Evolutionary conservation across 2,888 invertebrate species (phyloP), one percentile per base, ranked within the genome.

Genomic region (Spilarctia lutea): DNA sequence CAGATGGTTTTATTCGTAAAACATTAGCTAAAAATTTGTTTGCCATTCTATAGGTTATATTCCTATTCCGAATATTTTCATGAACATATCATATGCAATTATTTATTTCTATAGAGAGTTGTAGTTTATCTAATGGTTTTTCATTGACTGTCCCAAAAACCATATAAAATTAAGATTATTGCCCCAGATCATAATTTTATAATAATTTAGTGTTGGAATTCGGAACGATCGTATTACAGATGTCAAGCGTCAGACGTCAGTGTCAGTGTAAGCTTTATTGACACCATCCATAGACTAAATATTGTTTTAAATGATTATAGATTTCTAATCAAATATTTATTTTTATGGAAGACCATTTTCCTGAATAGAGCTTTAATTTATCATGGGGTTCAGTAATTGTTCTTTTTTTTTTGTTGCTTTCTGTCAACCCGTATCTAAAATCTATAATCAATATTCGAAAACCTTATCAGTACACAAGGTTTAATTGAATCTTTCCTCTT

Each of bases 11-110:
- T 76, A 83, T 83, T 79, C 84, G 87, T 60, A 94, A 80, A 78
- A 94, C 83, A 81, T 89, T 92, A 79, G 88, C 87, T 30, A 94
- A 79, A 74, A 95, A 87, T 79, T 91, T 92, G 78, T 91, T 87
- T 45, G 93, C 93, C 93, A 94, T 94, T 87, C 71, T 71, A 18
- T 84, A 90, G 89, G 90, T 91, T 92, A 90, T 85, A 74, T 80
- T 81, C 24, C 24, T 42, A 27, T 70, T 39, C 27, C 20, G 45
- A 60, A 10, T 69, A 39, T 70, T 48, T 39, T 39, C 52, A 52
- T 13, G 33, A 33, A 33, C 30, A 52, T 13, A 68, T 42, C 20
- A 24, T 30, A 24, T 30, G n/a, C 35, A 18, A 24, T 35, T 69
- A 69, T 33, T 39, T 71, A n/a, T 63, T 10, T 30, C 30, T 20